Conservation (phyloP, 2,888 invertebrate genomes). For the Sympetrum striolatum region DNA sequence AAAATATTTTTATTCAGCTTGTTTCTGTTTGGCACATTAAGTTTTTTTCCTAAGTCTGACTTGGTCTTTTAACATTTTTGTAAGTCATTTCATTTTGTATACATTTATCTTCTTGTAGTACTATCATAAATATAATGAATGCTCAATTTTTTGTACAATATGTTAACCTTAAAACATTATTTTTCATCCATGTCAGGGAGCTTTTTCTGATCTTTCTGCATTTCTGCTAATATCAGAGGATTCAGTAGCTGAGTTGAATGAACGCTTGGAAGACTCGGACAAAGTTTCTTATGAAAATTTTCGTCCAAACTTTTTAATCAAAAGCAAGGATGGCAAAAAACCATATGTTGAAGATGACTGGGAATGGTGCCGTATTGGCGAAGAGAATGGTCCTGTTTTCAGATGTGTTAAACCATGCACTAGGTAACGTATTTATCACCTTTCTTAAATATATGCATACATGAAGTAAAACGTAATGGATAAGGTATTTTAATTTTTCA, state of each 20-base stretch:
- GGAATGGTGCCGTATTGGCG: conserved; percentile 7
- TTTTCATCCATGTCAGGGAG: background rate
- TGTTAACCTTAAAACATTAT: too few relatives aligned
- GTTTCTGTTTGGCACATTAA: too few relatives aligned
- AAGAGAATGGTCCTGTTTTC: background rate
- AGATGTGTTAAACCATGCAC: conserved; percentile 28
- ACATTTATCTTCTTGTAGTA: too few relatives aligned
- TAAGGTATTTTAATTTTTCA: too few relatives aligned
- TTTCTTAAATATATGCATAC: background rate
- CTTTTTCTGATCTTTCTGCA: conserved; percentile 7
- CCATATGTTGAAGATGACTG: conserved; percentile 2
- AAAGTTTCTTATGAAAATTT: conserved; percentile 15
- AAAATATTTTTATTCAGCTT: too few relatives aligned
- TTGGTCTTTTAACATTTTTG: too few relatives aligned
- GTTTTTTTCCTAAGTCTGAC: too few relatives aligned
- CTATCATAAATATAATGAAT: too few relatives aligned
- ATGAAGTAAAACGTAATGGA: background rate
- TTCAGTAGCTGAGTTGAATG: conserved; percentile 10
- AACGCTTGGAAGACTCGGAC: background rate
- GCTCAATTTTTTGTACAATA: too few relatives aligned
- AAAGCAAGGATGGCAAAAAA: background rate
- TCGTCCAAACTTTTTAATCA: background rate
- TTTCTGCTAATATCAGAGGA: conserved; percentile 12
- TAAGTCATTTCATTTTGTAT: too few relatives aligned
- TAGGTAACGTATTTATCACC: background rate